Evolutionary conservation across 2,113 vertebrate species (phyloP).

Genomic region (Asarcornis scutulata): DNA sequence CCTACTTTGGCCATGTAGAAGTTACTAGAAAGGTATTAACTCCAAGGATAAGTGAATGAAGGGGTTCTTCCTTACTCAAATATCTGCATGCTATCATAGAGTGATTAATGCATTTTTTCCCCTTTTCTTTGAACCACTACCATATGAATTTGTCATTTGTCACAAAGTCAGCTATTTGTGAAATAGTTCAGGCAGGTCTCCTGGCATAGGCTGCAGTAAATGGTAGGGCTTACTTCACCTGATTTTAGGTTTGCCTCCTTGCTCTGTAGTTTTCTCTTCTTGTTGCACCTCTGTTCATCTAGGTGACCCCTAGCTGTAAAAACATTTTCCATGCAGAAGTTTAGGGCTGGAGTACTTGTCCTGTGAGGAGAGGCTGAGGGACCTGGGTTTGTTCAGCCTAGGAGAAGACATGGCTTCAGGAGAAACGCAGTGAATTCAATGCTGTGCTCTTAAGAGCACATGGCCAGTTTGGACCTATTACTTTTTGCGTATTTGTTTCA

Average conservation of each 20-base stretch:
- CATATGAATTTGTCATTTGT: too few species aligned
- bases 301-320: neutral
- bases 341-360: neutral
- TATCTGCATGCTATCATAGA: neutral
- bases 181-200: neutral
- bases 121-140: neutral
- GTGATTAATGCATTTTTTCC: neutral
- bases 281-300: neutral
- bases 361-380: neutral
- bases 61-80: neutral
- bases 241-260: neutral
- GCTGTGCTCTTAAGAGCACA: neutral
- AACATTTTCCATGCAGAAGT: neutral
- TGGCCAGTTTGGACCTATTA: neutral
- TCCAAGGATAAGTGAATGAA: neutral
- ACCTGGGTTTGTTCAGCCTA: neutral
- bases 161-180: neutral
- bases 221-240: neutral
- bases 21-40: neutral
- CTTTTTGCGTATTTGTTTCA: neutral
- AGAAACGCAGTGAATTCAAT: neutral
- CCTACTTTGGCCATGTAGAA: neutral
- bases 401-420: neutral
- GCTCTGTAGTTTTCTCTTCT: neutral
- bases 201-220: neutral